phyloP scores from a whole-genome alignment of 1,140 invertebrate species.

The Drosophila melanogaster region Release_6_plus_ISO1_MT NC_004354.4:16992001-16992500 shows the following conservation, averaged over 20 bases:
- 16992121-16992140: conserved; percentile 4
- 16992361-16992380: conserved; percentile 3
- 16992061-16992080: conserved; percentile 54
- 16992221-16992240: not conserved
- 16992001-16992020: conserved; percentile 35
- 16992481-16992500: not conserved
- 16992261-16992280: too few species aligned
- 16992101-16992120: conserved; percentile 67
- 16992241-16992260: too few species aligned
- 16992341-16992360: not conserved
- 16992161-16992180: conserved; percentile 4
- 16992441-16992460: conserved; percentile 1
- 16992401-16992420: not conserved
- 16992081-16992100: conserved; percentile 72
- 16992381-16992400: not conserved
- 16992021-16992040: not conserved
- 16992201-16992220: not conserved
- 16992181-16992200: not conserved
- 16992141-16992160: not conserved
- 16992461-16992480: conserved; percentile 12
- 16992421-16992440: not conserved
- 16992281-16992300: not conserved
- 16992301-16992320: not conserved
- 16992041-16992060: conserved; percentile 66
- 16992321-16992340: not conserved